Base-by-base conservation (phyloP, 2,888 invertebrate genomes). In the Griposia aprilina region DNA sequence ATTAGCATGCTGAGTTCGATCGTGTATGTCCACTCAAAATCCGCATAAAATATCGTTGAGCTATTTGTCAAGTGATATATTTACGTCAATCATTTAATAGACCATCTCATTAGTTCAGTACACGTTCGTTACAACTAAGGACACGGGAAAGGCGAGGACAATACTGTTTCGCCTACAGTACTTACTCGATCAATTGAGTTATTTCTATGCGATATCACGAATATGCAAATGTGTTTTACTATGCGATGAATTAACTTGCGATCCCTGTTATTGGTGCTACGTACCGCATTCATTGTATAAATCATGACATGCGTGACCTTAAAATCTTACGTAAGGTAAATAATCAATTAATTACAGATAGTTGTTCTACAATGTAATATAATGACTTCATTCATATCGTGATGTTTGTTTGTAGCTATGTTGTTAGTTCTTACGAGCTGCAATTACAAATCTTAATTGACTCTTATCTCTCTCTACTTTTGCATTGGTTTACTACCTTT, bases 101-200 rank as follows among this genome's bases (percentile, higher is more conserved):
- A 87, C 91, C 90, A 95, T 96, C 94, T 93, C 92, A 96, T 96
- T 96, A 96, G 93, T 96, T 94, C 96, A 89, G 82, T 89, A 86
- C 96, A 96, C 96, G 96, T 96, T 89, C 90, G 87, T 83, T 91
- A 94, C 94, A 93, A 92, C 93, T 93, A 94, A 94, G 94, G 95
- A 94, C 94, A 92, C 92, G 91, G 91, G 91, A 93, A 93, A 92
- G 90, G 91, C 92, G 90, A 93, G 92, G 91, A 92, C 94, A 89
- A 88, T 88, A 90, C 87, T 87, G 83, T 79, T 86, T 75, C 86
- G 83, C 81, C 76, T 88, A 75, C 82, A 83, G 78, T 84, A 87
- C 88, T 82, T 88, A 90, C 85, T 91, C 89, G 83, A 90, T 91
- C 90, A 93, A 94, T 93, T 88, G 88, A 85, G 90, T 87, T 83